phyloP scores from a whole-genome alignment of 2,797 vertebrate genomes.

The Enteromius thamalakanensis region DNA sequence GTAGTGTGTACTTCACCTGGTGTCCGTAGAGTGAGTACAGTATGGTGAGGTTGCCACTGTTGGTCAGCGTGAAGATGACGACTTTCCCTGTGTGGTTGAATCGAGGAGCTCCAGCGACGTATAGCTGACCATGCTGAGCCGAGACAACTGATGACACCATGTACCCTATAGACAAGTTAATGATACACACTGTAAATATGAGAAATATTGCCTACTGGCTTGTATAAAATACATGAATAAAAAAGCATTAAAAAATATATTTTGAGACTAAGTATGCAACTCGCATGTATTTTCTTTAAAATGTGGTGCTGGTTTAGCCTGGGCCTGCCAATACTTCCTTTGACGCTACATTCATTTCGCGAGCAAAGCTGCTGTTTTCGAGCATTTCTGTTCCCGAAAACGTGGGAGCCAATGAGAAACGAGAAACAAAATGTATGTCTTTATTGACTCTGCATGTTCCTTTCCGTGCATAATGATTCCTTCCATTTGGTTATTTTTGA shows the following conservation, averaged over 20 bases:
- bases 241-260: neutral
- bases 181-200: neutral
- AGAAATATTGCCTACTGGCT: neutral
- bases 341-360: no score
- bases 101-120: slow-evolving; percentile 89
- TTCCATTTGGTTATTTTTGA: neutral
- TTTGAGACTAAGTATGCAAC: neutral
- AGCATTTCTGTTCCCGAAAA: no score
- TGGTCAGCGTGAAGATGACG: slow-evolving; percentile 90
- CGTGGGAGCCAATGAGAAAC: no score
- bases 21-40: slow-evolving; percentile 86
- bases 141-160: slow-evolving; percentile 87
- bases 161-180: slow-evolving; percentile 80
- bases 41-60: slow-evolving; percentile 85
- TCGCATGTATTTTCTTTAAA: no score
- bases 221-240: neutral
- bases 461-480: no score
- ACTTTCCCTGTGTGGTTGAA: slow-evolving; percentile 98
- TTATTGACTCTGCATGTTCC: neutral
- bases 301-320: neutral
- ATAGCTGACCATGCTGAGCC: slow-evolving; percentile 77
- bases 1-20: slow-evolving; percentile 79
- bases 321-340: no score
- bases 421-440: no score
- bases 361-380: no score